phyloP scores from a whole-genome alignment of 2,797 vertebrate genomes.

The Mormyrops boulengeri region DNA sequence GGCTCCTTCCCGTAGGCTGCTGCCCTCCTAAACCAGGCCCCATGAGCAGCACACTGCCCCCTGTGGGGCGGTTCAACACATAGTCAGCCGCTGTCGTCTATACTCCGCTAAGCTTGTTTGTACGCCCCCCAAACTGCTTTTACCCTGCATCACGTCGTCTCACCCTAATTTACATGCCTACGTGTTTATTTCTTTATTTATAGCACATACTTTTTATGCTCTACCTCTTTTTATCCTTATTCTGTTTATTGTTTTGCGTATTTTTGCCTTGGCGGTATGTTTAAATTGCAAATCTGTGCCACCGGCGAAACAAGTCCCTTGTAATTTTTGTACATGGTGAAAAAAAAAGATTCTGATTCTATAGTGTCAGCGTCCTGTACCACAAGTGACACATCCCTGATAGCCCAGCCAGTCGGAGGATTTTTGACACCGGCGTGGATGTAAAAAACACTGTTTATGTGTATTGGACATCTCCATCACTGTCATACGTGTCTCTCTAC shows the following conservation, averaged over 20 bases:
- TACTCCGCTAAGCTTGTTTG: neutral
- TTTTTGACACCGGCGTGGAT: neutral
- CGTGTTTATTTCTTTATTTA: neutral
- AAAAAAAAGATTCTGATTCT: neutral
- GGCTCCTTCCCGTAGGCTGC: neutral
- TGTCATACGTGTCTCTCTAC: neutral
- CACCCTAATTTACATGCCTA: neutral
- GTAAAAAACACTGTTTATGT: neutral
- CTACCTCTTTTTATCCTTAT: neutral
- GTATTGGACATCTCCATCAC: neutral
- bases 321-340: neutral
- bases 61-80: neutral
- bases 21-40: neutral
- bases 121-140: neutral
- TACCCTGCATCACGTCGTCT: neutral
- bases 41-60: neutral
- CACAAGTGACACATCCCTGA: neutral
- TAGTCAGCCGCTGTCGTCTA: neutral
- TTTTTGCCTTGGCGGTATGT: neutral
- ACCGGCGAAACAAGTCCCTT: neutral
- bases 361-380: neutral
- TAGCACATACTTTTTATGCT: neutral
- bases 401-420: neutral
- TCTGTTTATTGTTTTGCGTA: neutral
- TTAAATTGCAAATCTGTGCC: neutral